Percentiles rank a stretch among this genome's conserved stretches.
Conservation (phyloP, 1,140 invertebrate genomes). For the Rhopalosiphum padi region DNA sequence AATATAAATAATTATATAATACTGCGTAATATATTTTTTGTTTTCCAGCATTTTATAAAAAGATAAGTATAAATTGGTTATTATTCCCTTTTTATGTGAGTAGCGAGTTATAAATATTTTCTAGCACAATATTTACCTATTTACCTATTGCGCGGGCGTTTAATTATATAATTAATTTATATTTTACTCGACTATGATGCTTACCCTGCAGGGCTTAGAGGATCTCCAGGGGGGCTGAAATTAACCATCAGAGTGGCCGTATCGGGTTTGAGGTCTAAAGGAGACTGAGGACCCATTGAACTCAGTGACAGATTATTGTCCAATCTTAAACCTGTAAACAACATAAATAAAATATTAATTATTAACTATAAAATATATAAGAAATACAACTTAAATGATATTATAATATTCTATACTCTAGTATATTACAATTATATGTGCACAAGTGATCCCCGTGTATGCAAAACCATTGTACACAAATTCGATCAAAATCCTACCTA, state of each 20-base stretch:
- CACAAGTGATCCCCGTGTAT: no score
- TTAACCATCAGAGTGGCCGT: slow-evolving; percentile 76
- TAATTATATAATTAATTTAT: background rate
- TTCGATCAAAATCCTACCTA: background rate
- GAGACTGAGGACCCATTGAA: slow-evolving; percentile 80
- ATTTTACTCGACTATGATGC: slow-evolving; percentile 37
- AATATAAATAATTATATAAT: no score
- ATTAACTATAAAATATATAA: background rate
- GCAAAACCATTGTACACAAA: background rate
- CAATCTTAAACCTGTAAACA: slow-evolving; percentile 70
- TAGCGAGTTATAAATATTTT: no score
- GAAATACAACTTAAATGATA: background rate
- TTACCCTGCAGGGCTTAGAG: slow-evolving; percentile 72
- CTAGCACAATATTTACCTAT: no score
- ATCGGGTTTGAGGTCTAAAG: slow-evolving; percentile 84
- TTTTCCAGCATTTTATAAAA: no score
- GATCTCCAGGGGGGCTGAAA: slow-evolving; percentile 70
- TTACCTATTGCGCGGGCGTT: background rate
- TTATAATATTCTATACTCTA: no score
- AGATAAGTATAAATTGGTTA: no score
- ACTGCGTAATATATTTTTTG: background rate
- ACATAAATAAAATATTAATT: slow-evolving; percentile 56
- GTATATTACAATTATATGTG: no score
- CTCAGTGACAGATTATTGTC: slow-evolving; percentile 74
- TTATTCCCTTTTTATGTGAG: no score